phyloP scores from a whole-genome alignment of 2,797 vertebrate genomes.

The Pygocentrus nattereri region DNA sequence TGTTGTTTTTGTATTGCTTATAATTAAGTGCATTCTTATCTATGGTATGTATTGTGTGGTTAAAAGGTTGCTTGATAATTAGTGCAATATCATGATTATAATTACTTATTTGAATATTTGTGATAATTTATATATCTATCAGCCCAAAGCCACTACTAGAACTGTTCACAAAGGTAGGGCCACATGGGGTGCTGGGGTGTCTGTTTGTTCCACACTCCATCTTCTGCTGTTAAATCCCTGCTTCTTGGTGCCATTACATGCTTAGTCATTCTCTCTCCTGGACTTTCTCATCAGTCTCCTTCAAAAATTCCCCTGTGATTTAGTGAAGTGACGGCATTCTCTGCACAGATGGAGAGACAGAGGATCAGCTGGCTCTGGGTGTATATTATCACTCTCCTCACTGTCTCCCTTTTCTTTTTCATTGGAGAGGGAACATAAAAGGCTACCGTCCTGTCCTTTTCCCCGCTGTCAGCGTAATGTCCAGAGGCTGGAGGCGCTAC shows the following conservation, averaged over 20 bases:
- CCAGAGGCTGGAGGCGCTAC: too few species aligned
- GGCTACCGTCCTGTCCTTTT: conserved; percentile 4
- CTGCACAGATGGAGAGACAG: conserved; percentile 46
- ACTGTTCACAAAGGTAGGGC: not conserved
- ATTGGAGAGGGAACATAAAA: conserved; percentile 34
- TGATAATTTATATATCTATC: too few species aligned
- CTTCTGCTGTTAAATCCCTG: conserved; percentile 16
- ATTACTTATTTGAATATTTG: too few species aligned
- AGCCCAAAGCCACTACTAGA: not conserved
- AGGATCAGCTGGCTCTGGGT: conserved; percentile 44
- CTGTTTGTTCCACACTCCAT: conserved; percentile 8
- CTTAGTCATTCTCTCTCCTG: conserved; percentile 46
- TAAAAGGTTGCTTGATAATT: too few species aligned
- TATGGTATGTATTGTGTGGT: too few species aligned
- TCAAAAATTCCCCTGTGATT: conserved; percentile 48
- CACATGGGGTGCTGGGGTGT: not conserved
- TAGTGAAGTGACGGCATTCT: conserved; percentile 46
- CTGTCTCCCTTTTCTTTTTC: conserved; percentile 39
- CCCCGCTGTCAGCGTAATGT: not conserved
- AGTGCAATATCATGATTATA: too few species aligned
- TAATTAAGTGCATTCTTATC: too few species aligned
- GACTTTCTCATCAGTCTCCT: conserved; percentile 33
- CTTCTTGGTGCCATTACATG: conserved; percentile 26
- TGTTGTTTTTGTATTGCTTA: too few species aligned
- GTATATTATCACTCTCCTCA: conserved; percentile 46